Evolutionary conservation across 2,797 vertebrate genomes (phyloP).

Genomic region (Smutsia gigantea): DNA sequence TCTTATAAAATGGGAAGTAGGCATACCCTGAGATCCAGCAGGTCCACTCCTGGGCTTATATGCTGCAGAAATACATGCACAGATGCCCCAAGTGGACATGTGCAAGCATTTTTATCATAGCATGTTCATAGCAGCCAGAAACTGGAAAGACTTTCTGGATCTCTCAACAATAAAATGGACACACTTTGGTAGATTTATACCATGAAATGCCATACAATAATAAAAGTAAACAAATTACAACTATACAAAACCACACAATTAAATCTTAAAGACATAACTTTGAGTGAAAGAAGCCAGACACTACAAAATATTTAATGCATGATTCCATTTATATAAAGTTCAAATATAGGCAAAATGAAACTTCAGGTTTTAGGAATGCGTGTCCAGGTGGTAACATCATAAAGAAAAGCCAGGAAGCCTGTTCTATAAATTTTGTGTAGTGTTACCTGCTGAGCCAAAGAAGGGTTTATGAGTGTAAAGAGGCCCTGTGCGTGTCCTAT

Average conservation of each 20-base stretch:
- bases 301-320: background rate
- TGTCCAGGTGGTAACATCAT: background rate
- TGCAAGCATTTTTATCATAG: background rate
- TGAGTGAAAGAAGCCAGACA: background rate
- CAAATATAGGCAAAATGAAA: background rate
- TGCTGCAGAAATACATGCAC: background rate
- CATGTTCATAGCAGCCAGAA: background rate
- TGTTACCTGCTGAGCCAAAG: background rate
- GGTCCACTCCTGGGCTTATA: background rate
- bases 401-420: background rate
- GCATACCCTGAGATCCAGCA: background rate
- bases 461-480: background rate
- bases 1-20: background rate
- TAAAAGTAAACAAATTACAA: background rate
- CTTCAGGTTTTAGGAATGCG: background rate
- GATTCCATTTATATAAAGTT: background rate
- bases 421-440: background rate
- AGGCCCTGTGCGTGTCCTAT: background rate
- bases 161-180: background rate
- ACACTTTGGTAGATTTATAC: background rate
- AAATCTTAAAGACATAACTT: background rate
- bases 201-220: background rate
- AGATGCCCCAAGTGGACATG: background rate
- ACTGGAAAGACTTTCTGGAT: background rate
- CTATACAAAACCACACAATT: background rate